phyloP scores from a whole-genome alignment of 2,113 vertebrate genomes.

The Pao palembangensis region DNA sequence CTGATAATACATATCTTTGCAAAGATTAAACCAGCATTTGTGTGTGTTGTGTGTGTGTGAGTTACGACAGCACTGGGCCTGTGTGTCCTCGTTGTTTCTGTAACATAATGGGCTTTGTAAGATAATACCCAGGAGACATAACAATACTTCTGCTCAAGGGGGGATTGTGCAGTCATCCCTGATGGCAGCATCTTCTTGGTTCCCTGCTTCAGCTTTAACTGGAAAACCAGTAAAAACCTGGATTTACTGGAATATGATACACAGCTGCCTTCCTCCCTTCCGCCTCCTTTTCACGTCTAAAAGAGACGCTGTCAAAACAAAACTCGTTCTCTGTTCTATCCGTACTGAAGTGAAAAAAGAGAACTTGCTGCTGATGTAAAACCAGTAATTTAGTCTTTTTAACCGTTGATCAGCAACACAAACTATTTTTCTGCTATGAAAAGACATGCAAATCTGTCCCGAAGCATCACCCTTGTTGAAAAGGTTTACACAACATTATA shows the following conservation, averaged over 20 bases:
- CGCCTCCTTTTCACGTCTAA: slow-evolving; percentile 30
- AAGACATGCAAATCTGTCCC: no score
- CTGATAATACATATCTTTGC: slow-evolving; percentile 72
- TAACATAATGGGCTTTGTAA: slow-evolving; percentile 75
- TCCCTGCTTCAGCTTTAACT: slow-evolving; percentile 51
- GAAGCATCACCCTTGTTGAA: no score
- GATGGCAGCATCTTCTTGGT: slow-evolving; percentile 50
- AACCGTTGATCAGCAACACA: neutral
- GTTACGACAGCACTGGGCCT: slow-evolving; percentile 30
- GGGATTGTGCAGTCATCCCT: slow-evolving; percentile 68
- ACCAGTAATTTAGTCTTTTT: neutral
- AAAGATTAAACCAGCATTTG: slow-evolving; percentile 63
- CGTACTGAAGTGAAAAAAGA: neutral
- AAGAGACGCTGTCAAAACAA: slow-evolving; percentile 28
- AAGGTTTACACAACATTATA: no score
- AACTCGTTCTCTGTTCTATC: slow-evolving; percentile 8
- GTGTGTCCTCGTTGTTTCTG: slow-evolving; percentile 63
- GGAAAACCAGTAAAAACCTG: slow-evolving; percentile 55
- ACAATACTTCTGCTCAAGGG: slow-evolving; percentile 62
- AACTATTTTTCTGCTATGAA: no score
- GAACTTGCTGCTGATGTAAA: neutral
- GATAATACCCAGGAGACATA: slow-evolving; percentile 75
- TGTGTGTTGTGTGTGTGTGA: slow-evolving; percentile 23
- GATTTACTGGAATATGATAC: slow-evolving; percentile 65
- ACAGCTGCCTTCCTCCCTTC: slow-evolving; percentile 41